phyloP scores from a whole-genome alignment of 1,140 invertebrate species.

The Pararge aegeria region DNA sequence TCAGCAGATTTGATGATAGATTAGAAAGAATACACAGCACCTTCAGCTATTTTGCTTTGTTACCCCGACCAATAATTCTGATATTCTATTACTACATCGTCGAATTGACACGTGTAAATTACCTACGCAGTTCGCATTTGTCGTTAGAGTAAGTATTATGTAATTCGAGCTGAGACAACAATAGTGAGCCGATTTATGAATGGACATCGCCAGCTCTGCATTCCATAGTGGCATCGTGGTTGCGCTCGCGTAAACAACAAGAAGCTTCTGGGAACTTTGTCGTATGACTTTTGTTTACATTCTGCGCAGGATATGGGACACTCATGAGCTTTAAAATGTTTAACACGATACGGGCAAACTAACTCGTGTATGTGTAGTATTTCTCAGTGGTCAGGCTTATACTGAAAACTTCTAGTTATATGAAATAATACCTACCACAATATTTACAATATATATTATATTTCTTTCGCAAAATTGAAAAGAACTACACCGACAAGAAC shows the following conservation, averaged over 20 bases:
- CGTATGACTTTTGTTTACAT: constrained; percentile 43
- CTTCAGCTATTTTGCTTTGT: no score
- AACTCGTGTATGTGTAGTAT: neutral
- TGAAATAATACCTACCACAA: no score
- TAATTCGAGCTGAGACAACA: constrained; percentile 36
- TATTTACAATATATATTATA: no score
- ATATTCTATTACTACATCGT: no score
- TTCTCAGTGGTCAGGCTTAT: no score
- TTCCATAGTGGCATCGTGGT: constrained; percentile 30
- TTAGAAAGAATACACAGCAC: no score
- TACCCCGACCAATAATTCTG: no score
- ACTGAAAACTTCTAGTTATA: no score
- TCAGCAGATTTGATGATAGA: no score
- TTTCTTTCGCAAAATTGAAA: no score
- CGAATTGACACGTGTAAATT: constrained; percentile 4
- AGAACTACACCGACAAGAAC: no score
- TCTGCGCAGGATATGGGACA: constrained; percentile 30
- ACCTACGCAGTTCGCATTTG: neutral
- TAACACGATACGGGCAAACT: neutral
- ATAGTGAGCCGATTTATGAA: constrained; percentile 52
- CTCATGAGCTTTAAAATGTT: constrained; percentile 15
- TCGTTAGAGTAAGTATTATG: constrained; percentile 7
- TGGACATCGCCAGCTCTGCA: constrained; percentile 49
- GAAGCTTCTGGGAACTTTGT: constrained; percentile 41
- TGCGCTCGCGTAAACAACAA: constrained; percentile 44